Percentiles rank a stretch among this genome's conserved stretches.
Conservation (phyloP, 2,113 vertebrate genomes). For the Stegostoma tigrinum region DNA sequence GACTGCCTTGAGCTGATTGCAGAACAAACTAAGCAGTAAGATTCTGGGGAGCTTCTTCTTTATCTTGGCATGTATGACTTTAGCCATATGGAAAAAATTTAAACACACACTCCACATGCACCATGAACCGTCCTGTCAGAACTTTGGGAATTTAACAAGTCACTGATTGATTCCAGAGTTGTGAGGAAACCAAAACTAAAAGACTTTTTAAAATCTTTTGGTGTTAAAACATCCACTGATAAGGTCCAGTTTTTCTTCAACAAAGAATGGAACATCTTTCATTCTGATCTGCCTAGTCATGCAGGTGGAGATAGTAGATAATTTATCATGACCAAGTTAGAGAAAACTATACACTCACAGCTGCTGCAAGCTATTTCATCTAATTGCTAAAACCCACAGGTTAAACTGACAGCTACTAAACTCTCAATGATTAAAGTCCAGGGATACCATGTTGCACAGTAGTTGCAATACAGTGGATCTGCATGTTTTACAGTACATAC, state of each 20-base stretch:
- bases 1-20: background rate
- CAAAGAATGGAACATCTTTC: background rate
- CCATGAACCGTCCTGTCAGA: background rate
- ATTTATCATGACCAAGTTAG: background rate
- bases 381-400: background rate
- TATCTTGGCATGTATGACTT: constrained; percentile 25
- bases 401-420: background rate
- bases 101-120: background rate
- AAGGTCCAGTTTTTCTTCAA: background rate
- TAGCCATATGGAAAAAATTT: constrained; percentile 34
- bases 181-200: background rate
- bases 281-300: background rate
- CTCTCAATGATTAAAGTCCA: background rate
- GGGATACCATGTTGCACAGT: background rate
- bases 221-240: background rate
- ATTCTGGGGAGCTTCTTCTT: background rate
- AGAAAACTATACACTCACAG: background rate
- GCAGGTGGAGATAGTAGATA: background rate
- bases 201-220: background rate
- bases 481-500: background rate
- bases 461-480: background rate
- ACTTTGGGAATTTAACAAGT: background rate
- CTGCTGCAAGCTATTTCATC: background rate
- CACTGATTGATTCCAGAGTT: background rate
- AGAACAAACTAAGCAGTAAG: constrained; percentile 3